A percentile compares a stretch with the other conserved stretches of the same genome.
Evolutionary conservation across 2,113 vertebrate genomes (phyloP).

Genomic region (Hucho hucho): DNA sequence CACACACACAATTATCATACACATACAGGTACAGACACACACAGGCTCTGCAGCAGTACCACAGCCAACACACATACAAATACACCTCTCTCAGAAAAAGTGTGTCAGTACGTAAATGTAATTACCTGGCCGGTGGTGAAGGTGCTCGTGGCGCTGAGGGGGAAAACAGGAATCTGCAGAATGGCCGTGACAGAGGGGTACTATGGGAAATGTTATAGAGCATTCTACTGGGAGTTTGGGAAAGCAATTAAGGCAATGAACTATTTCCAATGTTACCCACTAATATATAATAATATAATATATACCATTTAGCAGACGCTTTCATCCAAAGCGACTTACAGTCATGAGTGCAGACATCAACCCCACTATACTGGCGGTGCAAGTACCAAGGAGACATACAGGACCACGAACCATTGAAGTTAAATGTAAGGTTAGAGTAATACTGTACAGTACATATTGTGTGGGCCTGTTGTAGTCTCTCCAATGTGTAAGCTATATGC

Average conservation of each 20-base stretch:
- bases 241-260: neutral
- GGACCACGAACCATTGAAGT: no score
- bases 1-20: neutral
- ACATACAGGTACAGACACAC: neutral
- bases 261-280: neutral
- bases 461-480: neutral
- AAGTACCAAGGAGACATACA: no score
- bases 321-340: no score
- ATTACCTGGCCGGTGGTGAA: constrained; percentile 47
- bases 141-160: neutral
- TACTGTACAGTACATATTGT: no score
- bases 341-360: no score
- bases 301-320: no score
- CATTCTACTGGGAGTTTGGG: neutral
- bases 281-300: no score
- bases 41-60: neutral
- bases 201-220: neutral
- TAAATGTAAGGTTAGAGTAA: no score
- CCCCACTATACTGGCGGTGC: no score
- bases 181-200: neutral
- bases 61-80: neutral
- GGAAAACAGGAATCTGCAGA: neutral
- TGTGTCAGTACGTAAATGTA: constrained; percentile 47
- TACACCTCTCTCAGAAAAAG: constrained; percentile 14
- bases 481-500: neutral